These are phyloP conservation scores for Microtus pennsylvanicus DNA, from an alignment of 2,113 vertebrate species.

Conservation along the genomic window DNA sequence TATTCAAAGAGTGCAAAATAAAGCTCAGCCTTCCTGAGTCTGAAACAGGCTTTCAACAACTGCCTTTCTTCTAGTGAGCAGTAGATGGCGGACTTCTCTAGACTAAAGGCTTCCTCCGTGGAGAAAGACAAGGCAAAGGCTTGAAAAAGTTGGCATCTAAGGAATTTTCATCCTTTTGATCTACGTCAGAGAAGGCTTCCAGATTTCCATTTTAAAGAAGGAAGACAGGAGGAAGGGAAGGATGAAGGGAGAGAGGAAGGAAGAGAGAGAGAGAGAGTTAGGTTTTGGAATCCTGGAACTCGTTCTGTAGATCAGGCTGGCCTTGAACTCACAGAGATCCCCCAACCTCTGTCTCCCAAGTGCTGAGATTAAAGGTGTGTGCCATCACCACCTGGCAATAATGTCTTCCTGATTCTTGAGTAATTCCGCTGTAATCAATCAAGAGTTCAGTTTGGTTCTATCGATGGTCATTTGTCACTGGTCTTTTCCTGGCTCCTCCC, in stretches of 20 bases:
- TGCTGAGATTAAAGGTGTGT: no score
- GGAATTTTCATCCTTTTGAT: background rate
- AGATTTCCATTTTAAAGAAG: background rate
- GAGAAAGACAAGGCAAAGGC: background rate
- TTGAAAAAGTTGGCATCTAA: background rate
- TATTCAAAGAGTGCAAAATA: background rate
- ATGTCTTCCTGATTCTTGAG: background rate
- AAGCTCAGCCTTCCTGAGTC: background rate
- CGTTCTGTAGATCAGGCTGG: no score
- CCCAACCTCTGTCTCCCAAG: no score
- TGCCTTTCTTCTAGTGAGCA: conserved; percentile 24
- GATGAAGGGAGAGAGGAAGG: no score
- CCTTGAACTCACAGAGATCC: no score
- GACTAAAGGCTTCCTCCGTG: background rate
- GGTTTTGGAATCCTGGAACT: no score
- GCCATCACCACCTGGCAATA: no score
- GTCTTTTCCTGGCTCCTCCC: background rate
- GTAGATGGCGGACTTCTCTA: conserved; percentile 8
- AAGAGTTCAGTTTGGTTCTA: background rate
- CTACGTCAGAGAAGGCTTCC: background rate
- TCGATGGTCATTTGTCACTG: no score
- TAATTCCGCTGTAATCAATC: background rate
- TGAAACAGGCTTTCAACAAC: background rate
- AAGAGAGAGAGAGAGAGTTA: no score
- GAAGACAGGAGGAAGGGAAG: background rate